phyloP scores from a whole-genome alignment of 2,888 invertebrate species.

The Pristionchus japonicus region DNA sequence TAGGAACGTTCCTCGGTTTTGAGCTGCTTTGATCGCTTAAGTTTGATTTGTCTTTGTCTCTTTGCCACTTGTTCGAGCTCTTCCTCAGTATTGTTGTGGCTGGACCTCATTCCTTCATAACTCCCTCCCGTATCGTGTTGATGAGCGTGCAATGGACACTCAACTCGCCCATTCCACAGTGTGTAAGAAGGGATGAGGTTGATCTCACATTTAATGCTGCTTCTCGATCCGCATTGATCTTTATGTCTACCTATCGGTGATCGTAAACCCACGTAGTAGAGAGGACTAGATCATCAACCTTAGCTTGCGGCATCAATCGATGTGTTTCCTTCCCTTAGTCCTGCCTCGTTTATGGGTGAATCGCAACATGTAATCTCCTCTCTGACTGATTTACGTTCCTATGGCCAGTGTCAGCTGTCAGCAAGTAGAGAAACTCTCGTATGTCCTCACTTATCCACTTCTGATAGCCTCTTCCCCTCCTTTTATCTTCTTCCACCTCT shows the following conservation, averaged over 20 bases:
- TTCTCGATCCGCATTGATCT: conserved; percentile 38
- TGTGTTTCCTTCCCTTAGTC: neutral
- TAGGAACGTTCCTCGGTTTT: too few species aligned
- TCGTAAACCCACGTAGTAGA: neutral
- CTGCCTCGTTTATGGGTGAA: neutral
- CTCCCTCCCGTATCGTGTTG: conserved; percentile 14
- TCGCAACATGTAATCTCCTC: neutral
- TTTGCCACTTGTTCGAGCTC: neutral
- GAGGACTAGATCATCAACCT: neutral
- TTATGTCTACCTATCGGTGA: neutral
- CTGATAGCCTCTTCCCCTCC: conserved; percentile 7
- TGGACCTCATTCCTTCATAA: neutral
- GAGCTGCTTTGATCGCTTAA: neutral
- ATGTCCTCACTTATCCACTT: conserved; percentile 7
- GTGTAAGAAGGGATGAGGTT: neutral
- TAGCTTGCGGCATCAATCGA: neutral
- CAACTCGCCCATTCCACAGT: neutral
- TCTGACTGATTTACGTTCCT: conserved; percentile 4
- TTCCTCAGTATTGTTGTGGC: neutral
- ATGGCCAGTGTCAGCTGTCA: conserved; percentile 16
- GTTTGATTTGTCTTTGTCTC: neutral
- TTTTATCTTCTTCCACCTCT: conserved; percentile 50
- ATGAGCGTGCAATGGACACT: neutral
- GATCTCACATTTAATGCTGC: conserved; percentile 25
- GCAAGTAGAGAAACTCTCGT: neutral